Evolutionary conservation across 2,888 invertebrate genomes (phyloP).

Genomic region (Meliscaeva auricollis): DNA sequence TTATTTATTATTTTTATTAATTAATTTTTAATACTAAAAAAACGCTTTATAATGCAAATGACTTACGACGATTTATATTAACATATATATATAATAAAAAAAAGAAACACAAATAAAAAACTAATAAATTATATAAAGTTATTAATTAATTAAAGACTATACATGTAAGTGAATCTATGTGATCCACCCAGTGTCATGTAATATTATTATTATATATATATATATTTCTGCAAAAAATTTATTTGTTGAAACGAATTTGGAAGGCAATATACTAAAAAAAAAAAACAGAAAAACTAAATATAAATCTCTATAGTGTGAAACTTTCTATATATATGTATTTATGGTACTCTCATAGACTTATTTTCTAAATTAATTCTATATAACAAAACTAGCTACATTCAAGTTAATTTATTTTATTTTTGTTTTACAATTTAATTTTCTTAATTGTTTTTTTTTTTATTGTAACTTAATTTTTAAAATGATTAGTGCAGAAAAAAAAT

Average conservation of each 20-base stretch:
- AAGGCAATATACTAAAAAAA: conserved; percentile 41
- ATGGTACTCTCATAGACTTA: conserved; percentile 49
- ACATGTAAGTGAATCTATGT: conserved; percentile 64
- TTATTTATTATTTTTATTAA: conserved; percentile 55
- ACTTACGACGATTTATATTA: conserved; percentile 64
- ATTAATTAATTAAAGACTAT: conserved; percentile 56
- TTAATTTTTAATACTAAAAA: conserved; percentile 65
- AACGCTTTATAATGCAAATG: conserved; percentile 74
- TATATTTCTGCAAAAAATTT: conserved; percentile 51
- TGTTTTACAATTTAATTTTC: conserved; percentile 27
- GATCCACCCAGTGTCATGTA: conserved; percentile 58
- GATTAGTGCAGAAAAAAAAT: conserved; percentile 46
- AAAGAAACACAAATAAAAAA: conserved; percentile 28
- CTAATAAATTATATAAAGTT: conserved; percentile 63
- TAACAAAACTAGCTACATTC: conserved; percentile 59
- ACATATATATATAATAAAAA: conserved; percentile 59
- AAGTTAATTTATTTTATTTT: conserved; percentile 2
- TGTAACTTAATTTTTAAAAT: conserved; percentile 55
- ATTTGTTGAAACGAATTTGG: conserved; percentile 60
- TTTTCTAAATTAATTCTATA: conserved; percentile 68
- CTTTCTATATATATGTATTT: conserved; percentile 25
- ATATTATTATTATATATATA: conserved; percentile 29
- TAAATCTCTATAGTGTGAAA: conserved; percentile 38
- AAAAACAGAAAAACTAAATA: conserved; percentile 12
- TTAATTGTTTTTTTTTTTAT: conserved; percentile 21